Conservation (phyloP, 2,113 vertebrate genomes). For the Suricata suricatta region DNA sequence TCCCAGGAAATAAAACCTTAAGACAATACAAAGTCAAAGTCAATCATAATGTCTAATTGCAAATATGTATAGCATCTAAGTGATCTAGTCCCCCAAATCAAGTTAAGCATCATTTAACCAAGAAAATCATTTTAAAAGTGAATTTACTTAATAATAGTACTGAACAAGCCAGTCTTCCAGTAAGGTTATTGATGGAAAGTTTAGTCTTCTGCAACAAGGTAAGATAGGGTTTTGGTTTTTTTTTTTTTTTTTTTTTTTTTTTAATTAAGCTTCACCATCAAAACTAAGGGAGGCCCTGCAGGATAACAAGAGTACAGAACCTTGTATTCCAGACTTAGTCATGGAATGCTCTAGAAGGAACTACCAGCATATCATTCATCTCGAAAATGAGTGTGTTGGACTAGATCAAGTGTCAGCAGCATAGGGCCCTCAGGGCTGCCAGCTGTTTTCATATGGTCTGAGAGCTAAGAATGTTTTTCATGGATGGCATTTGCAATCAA, state of each 20-base stretch:
- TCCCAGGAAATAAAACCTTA: constrained; percentile 75
- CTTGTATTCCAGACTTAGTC: background rate
- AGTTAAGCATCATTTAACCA: background rate
- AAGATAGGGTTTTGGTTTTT: background rate
- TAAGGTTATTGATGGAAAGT: background rate
- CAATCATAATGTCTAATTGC: background rate
- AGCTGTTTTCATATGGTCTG: constrained; percentile 11
- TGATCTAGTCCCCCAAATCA: background rate
- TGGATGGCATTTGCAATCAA: constrained; percentile 25
- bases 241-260: background rate
- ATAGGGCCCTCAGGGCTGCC: background rate
- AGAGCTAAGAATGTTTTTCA: constrained; percentile 2
- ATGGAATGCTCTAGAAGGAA: background rate
- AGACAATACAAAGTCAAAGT: constrained; percentile 65
- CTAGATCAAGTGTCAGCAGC: background rate
- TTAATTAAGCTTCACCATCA: background rate
- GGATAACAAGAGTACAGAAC: background rate
- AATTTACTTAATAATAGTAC: background rate
- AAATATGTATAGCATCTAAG: background rate
- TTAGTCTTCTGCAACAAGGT: background rate
- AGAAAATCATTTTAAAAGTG: background rate
- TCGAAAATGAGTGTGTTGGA: background rate
- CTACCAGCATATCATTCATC: background rate
- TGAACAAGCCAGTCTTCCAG: background rate
- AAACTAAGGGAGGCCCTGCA: background rate